Conservation (phyloP, 64 coral and sea anemone genomes). For the Pocillopora damicornis region DNA sequence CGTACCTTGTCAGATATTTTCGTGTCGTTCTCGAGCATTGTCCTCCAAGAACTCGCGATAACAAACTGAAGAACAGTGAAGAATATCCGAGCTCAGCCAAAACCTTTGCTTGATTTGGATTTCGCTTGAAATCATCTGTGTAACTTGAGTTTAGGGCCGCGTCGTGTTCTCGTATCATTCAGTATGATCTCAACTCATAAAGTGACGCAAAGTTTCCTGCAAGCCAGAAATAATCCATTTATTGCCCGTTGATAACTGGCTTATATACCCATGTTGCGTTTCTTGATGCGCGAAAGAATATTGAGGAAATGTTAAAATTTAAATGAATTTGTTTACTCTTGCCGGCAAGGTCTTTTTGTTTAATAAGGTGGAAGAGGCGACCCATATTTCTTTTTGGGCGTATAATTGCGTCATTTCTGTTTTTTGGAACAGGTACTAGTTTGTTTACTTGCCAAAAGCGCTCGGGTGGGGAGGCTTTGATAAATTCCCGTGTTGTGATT, state of each 20-base stretch:
- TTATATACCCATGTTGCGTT: not conserved
- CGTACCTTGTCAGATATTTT: too few species aligned
- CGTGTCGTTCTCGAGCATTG: too few species aligned
- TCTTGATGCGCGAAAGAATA: not conserved
- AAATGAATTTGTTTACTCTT: not conserved
- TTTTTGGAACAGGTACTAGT: not conserved
- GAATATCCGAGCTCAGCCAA: not conserved
- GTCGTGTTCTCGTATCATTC: conserved; percentile 1
- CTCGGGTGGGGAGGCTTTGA: not conserved
- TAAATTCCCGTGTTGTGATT: not conserved
- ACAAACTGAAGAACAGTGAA: not conserved
- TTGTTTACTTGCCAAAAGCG: not conserved
- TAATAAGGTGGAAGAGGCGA: not conserved
- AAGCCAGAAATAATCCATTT: not conserved
- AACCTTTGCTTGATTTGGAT: not conserved
- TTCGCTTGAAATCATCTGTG: not conserved
- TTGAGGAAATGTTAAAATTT: not conserved
- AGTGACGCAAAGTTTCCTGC: not conserved
- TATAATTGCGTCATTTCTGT: conserved; percentile 9
- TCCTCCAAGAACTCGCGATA: not conserved
- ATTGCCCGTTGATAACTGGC: not conserved
- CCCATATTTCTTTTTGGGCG: not conserved
- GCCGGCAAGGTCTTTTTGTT: not conserved
- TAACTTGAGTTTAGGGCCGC: conserved; percentile 2
- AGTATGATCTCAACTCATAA: conserved; percentile 24